Evolutionary conservation across 2,888 invertebrate species (phyloP), one percentile per base, ranked within the genome.

Genomic region (Rhagonycha lutea): DNA sequence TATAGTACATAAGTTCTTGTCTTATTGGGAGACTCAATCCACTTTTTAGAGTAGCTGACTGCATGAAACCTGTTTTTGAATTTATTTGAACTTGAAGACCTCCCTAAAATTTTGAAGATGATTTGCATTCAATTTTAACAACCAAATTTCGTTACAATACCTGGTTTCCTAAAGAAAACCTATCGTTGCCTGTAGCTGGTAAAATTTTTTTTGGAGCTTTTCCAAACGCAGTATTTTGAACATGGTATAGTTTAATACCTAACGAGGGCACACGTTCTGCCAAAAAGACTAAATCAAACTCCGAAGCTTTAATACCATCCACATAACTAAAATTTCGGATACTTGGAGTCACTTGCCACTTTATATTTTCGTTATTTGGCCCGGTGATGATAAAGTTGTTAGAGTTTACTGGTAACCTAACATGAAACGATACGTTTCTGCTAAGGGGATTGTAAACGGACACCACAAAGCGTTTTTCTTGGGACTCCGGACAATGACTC

Each of bases 1-100:
- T 88, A 83, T 97, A 98, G 84, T 92, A 97, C 28, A 91, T 89
- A 83, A 95, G 94, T 3, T 92, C 90, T 84, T 95, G 95, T 9
- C 86, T 81, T 71, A 93, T 23, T 62, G 85, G 68, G 79, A 87
- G 63, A 14, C 85, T 80, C 85, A 86, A 61, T 5, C 89, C 89
- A 5, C 23, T 65, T 8, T 89, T 88, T 2, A 90, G 86, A n/a
- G 89, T 86, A 0, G 94, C 93, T 0, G 89, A 47, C 8, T 23
- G 5, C 67, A 73, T 65, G 11, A 72, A 76, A 89, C 0, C 82
- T 78, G 9, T 87, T 84, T 85, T 93, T 90, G 14, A 62, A 23
- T 72, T 72, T 60, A 92, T 88, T 69, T 89, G 88, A 61, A 94
- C 65, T 69, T 77, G n/a, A 69, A 77, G 60, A 71, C 47, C 24